Evolutionary conservation across 1,140 invertebrate species (phyloP), one percentile per base, ranked within the genome.

Genomic region (Drosophila gunungcola): DNA sequence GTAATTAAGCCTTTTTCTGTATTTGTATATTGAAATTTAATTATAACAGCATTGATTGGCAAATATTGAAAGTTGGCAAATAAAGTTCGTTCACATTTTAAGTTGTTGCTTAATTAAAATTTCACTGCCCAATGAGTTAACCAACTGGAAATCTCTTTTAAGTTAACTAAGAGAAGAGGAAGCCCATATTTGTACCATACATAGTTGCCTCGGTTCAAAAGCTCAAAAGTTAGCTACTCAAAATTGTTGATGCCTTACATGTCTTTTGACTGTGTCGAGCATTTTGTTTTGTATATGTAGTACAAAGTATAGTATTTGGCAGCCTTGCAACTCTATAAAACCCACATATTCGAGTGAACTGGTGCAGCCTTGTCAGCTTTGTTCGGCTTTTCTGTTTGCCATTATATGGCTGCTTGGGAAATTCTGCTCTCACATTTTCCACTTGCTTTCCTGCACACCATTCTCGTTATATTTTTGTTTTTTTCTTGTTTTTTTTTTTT

Each of bases 381-480:
- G 72, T 81, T 55, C 54, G 46, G 67, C 36, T 65, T 70, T 56
- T 74, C 45, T 70, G 49, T 46, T 58, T 38, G 64, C 63, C 72
- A 62, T 77, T 85, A 73, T 80, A 77, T 46, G 46, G 55, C 67
- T 80, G 56, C 56, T 55, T 63, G 46, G 60, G 32, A 68, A 64
- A 65, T 69, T 43, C 77, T 78, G 49, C 84, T 78, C 51, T 82
- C 60, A 60, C 78, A 88, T 82, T 86, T 88, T 86, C 82, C 74
- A 52, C 83, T 88, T 73, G 64, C 78, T 78, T 82, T 62, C 82
- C 29, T 36, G n/a, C 16, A 29, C 41, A 49, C 55, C 56, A 76
- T 45, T 57, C 58, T 58, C 34, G 76, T 73, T 85, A 53, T 72
- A 60, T 75, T 75, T 7, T 32, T 49, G 58, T 10, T 12, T 54